Percentiles rank a stretch among this genome's conserved stretches.
Conservation (phyloP, 2,888 invertebrate genomes). For the Campopleginae sp. region DNA sequence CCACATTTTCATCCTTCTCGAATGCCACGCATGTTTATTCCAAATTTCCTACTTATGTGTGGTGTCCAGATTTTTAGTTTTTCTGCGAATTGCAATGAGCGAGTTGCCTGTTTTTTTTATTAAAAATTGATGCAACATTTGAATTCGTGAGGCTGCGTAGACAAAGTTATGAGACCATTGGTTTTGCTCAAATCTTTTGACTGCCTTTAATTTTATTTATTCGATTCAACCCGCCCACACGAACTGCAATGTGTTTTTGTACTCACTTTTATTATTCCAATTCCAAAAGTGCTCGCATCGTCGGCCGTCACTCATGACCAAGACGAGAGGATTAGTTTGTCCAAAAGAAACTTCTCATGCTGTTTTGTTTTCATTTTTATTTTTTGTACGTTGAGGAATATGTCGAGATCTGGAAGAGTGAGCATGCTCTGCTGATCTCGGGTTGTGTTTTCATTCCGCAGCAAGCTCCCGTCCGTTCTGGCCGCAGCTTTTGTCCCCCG, state of each 20-base stretch:
- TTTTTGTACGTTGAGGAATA: constrained; percentile 25
- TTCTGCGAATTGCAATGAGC: background rate
- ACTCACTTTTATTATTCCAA: background rate
- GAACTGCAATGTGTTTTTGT: background rate
- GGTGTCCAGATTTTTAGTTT: background rate
- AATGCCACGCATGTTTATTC: background rate
- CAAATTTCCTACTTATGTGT: background rate
- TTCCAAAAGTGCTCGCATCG: constrained; percentile 12
- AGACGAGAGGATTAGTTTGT: constrained; percentile 30
- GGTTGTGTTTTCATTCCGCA: constrained; percentile 46
- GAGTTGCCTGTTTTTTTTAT: background rate
- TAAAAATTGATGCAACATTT: background rate
- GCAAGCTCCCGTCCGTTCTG: constrained; percentile 36
- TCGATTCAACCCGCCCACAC: background rate
- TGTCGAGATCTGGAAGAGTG: constrained; percentile 52
- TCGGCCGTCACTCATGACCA: background rate
- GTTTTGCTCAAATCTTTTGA: background rate
- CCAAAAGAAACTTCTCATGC: constrained; percentile 41
- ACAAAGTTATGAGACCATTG: background rate
- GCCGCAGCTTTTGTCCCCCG: constrained; percentile 42
- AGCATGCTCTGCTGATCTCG: constrained; percentile 51
- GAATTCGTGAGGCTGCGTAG: background rate
- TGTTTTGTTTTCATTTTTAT: constrained; percentile 22
- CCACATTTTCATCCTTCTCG: background rate
- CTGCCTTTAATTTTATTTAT: background rate